Base-by-base conservation (phyloP, 2,888 invertebrate genomes). In the Mesorhabditis sp. region DNA sequence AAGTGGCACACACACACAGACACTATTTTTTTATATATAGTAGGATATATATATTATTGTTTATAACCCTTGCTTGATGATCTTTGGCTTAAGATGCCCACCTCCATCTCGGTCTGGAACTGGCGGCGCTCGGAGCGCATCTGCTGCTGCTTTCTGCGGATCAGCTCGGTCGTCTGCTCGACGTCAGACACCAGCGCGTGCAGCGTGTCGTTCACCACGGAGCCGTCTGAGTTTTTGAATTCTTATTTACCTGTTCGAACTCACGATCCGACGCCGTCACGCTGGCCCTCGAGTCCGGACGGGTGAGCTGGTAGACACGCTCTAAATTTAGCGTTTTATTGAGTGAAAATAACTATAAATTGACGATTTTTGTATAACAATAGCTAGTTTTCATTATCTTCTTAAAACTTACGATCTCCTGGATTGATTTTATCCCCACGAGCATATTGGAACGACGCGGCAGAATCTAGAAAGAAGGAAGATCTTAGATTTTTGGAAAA, bases 71-170 rank as follows among this genome's bases (percentile, higher is more conserved):
- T 28, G 28, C 28, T 28, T 28, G 28, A 28, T 28, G 28, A 28
- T 43, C 2, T 13, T 42, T 65, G 43, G 10, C 58, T 58, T n/a
- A 58, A 13, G 2, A 41, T 28, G 10, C 5, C 15, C 5, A 80
- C 79, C 66, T 82, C 83, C 83, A 83, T 83, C 58, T 83, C 83
- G 4, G 81, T 81, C 76, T 83, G 82, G 70, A 83, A 83, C 50
- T 80, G 79, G 58, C 78, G 76, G 41, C 80, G 76, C 69, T 81
- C 81, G 66, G 76, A 71, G 65, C 75, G 71, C 76, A 76, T 76
- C 72, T 84, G 80, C 61, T 82, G 80, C 44, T 81, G 81, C 62
- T 80, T 80, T 5, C 82, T 75, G 45, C 80, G 75, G 67, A 83
- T 82, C 42, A 83, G 69, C 67, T 83, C 83, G 5, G 83, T 84